Conservation (phyloP, 2,888 invertebrate species). For the Nebria salina region DNA sequence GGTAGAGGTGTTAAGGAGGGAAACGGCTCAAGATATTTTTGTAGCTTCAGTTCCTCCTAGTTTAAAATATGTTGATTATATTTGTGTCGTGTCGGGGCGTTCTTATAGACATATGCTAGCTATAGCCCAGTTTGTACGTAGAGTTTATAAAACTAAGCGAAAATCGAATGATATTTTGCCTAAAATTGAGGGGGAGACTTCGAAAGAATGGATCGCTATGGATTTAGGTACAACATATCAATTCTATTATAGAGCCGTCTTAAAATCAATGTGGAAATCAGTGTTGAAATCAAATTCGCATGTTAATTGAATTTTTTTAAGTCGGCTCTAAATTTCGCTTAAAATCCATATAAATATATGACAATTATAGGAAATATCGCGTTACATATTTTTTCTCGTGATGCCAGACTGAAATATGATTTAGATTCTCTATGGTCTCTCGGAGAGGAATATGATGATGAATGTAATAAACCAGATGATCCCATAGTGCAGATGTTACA, state of each 20-base stretch:
- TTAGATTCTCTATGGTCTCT: constrained; percentile 92
- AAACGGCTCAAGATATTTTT: constrained; percentile 83
- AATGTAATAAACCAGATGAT: constrained; percentile 70
- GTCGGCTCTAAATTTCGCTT: background rate
- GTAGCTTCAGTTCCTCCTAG: constrained; percentile 79
- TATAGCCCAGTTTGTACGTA: constrained; percentile 78
- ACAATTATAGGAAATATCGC: constrained; percentile 83
- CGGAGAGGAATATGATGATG: constrained; percentile 81
- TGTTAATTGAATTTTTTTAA: too few relatives aligned
- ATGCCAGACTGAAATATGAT: constrained; percentile 79
- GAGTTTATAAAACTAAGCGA: constrained; percentile 79
- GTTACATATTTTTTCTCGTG: constrained; percentile 83
- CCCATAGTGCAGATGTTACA: constrained; percentile 72
- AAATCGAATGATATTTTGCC: constrained; percentile 71
- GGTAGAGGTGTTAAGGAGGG: constrained; percentile 76
- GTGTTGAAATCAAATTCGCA: too few relatives aligned
- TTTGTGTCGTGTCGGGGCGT: constrained; percentile 81
- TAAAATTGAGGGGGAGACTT: constrained; percentile 79
- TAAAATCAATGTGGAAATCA: too few relatives aligned
- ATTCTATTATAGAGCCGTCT: background rate
- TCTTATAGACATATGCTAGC: constrained; percentile 80
- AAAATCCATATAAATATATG: background rate
- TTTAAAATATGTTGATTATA: constrained; percentile 83
- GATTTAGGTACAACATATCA: constrained; percentile 76
- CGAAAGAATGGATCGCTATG: constrained; percentile 87